Evolutionary conservation across 2,113 vertebrate species (phyloP).

Genomic region (Bombycilla garrulus): DNA sequence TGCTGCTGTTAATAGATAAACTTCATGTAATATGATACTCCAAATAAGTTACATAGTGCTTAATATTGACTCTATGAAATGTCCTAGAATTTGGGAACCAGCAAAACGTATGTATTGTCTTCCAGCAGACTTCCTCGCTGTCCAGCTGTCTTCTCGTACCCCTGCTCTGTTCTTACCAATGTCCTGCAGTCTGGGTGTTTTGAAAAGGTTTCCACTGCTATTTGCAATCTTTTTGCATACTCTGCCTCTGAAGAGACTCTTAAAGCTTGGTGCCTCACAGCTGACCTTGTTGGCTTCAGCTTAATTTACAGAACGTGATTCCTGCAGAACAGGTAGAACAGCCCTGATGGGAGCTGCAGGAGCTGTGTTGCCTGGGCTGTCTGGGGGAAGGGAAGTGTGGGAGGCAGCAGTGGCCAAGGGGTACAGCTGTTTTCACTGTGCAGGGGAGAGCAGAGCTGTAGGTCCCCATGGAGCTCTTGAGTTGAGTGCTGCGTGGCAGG

Average conservation of each 20-base stretch:
- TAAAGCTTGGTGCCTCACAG: not conserved
- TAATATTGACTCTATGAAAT: not conserved
- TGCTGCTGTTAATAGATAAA: not conserved
- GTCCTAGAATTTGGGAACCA: not conserved
- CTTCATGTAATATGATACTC: not conserved
- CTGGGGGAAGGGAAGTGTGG: not conserved
- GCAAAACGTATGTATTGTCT: fast-evolving
- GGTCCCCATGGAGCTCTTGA: too few relatives aligned
- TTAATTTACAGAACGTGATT: not conserved
- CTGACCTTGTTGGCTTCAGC: not conserved
- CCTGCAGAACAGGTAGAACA: not conserved
- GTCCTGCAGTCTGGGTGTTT: not conserved
- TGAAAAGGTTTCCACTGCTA: not conserved
- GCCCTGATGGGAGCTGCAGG: not conserved
- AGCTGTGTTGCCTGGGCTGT: not conserved
- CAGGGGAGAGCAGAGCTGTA: fast-evolving
- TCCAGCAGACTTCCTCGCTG: not conserved
- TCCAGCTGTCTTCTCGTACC: not conserved
- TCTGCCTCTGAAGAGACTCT: not conserved
- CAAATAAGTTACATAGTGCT: not conserved
- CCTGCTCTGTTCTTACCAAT: fast-evolving
- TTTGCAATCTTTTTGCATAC: not conserved
- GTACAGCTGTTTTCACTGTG: not conserved
- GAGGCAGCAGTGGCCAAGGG: not conserved
- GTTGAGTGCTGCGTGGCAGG: not conserved